Evolutionary conservation across 2,888 invertebrate species (phyloP), one percentile per base, ranked within the genome.

Genomic region (Thymelicus lineola): DNA sequence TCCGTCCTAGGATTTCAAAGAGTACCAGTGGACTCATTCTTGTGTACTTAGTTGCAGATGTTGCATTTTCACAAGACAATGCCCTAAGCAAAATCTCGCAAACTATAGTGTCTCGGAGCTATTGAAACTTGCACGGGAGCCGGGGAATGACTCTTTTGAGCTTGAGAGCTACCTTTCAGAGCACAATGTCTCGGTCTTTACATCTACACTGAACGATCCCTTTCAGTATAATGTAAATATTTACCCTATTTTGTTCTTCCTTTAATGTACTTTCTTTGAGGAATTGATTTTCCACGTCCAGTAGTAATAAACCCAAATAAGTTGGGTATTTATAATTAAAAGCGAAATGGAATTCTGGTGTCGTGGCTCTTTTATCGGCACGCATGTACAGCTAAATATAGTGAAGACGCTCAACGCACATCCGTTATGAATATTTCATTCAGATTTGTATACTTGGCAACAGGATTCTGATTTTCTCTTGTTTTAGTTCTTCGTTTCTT

Each of bases 51-150:
- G 9, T 7, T 53, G 35, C 20, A 60, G 60, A 45, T 17, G 36
- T 53, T 71, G 35, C 73, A 63, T 73, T 74, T 66, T 62, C 64
- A 50, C 46, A 61, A 76, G 72, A 78, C 76, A 78, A 76, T 73
- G 53, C 68, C 55, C 38, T 66, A 46, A 50, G 60, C 62, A 71
- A 63, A 58, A 67, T 50, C 69, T 70, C 67, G 57, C 46, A 38
- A 61, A 57, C 62, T 69, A 69, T 63, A 63, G 62, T 71, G 70
- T 71, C 70, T 66, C 64, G 46, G 46, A 48, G 45, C 65, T 63
- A 48, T 71, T 64, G 60, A 74, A 69, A 65, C 58, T 71, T 50
- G 50, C 36, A 64, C 38, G 62, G 55, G 67, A 78, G 59, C 57
- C 66, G 55, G 64, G 35, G 50, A 68, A 71, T 42, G 55, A 48